These are phyloP conservation scores for Drosophila percnosoma DNA, from an alignment of 2,888 invertebrate genomes.

Conservation along the genomic window DNA sequence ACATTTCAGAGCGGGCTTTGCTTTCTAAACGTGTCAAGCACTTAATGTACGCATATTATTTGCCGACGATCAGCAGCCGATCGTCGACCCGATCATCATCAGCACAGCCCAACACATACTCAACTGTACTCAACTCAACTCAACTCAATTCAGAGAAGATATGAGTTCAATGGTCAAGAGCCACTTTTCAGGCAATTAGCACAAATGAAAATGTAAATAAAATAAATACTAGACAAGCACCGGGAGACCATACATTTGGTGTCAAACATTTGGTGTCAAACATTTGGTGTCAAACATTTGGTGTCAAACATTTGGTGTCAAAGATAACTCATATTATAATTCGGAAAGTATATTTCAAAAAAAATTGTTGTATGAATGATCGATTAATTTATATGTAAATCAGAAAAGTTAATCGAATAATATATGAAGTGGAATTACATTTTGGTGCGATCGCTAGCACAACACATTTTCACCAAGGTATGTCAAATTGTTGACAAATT, in stretches of 20 bases:
- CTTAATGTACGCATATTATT: slow-evolving; percentile 49
- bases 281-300: not conserved
- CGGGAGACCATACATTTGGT: not conserved
- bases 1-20: not conserved
- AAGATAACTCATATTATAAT: not conserved
- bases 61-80: slow-evolving; percentile 32
- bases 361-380: not conserved
- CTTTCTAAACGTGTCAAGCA: slow-evolving; percentile 59
- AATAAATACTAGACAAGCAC: not conserved
- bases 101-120: not conserved
- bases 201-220: slow-evolving; percentile 22
- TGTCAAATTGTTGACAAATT: slow-evolving; percentile 5
- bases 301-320: not conserved
- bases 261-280: not conserved
- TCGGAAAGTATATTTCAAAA: not conserved
- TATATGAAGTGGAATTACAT: not conserved
- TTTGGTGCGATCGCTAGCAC: not conserved
- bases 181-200: not conserved
- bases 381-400: not conserved
- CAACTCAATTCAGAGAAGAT: slow-evolving; percentile 1
- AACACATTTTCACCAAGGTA: not conserved
- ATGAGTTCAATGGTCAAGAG: slow-evolving; percentile 12
- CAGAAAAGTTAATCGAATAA: not conserved
- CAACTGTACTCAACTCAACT: not conserved
- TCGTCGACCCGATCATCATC: slow-evolving; percentile 8